Evolutionary conservation across 30 jellyfish, hydroid and myxozoan species (phyloP).

Genomic region (Aurelia coerulea): DNA sequence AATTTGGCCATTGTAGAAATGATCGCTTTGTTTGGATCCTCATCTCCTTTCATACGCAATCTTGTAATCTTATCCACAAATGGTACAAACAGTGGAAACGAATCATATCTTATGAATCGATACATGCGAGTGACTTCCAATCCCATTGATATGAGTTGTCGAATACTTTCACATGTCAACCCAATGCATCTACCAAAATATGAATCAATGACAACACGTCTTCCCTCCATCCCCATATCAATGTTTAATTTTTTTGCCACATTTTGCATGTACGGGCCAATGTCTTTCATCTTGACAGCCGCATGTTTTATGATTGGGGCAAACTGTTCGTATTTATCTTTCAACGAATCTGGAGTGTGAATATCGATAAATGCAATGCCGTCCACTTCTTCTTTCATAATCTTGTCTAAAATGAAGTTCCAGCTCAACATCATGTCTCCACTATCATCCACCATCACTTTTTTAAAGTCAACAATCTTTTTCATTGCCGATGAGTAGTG

Average conservation of each 20-base stretch:
- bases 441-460: too few species aligned
- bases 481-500: too few species aligned
- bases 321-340: constrained; percentile 11
- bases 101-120: not conserved
- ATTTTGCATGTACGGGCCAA: constrained; percentile 18
- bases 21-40: not conserved
- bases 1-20: not conserved
- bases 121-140: not conserved
- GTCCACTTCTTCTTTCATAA: not conserved
- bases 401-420: not conserved
- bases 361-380: constrained; percentile 5
- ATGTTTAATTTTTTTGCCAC: not conserved
- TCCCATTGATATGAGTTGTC: not conserved
- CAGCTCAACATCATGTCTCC: too few species aligned
- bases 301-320: constrained; percentile 46
- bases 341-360: not conserved
- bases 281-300: constrained; percentile 3
- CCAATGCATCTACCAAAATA: not conserved
- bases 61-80: not conserved
- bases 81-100: not conserved
- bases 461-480: too few species aligned
- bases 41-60: constrained; percentile 10
- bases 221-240: not conserved
- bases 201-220: constrained; percentile 29
- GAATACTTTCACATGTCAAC: not conserved